Base-by-base conservation (phyloP, 2,113 vertebrate genomes). In the Microcebus lehilahytsara region DNA sequence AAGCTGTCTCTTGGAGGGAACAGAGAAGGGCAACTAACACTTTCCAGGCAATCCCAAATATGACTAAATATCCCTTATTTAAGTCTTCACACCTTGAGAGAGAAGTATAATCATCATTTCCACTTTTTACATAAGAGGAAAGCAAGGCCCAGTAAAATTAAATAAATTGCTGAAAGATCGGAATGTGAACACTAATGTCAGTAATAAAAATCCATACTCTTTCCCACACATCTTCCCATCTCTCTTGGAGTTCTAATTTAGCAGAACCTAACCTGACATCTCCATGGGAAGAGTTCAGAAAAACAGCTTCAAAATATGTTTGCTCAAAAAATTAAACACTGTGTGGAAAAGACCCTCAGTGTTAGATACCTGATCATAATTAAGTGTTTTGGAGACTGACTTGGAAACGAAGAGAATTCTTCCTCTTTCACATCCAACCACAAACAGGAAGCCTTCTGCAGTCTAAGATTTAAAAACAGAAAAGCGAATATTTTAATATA, bases 391-490 rank as follows among this genome's bases (percentile, higher is more conserved):
- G 99, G 99, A 99, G 95, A 99, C 99, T 0, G 99, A 99, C 98
- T 99, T 99, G 49, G 99, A 99, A 95, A 99, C 99, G 60, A 99
- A 99, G 77, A 99, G 98, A 97, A 99, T 99, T 97, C 99, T 99
- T 81, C 99, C 99, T 91, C 99, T 99, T 98, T 99, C 99, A 94
- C 99, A 99, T 67, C 99, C 99, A 37, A 99, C 99, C 96, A 99
- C 99, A 91, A 99, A 99, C 83, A 99, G 99, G 98, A 99, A 99
- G 69, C 99, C 99, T 95, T 99, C 99, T 78, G 99, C 99, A 96
- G 99, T 99, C 99, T 97, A 95, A 58, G 67, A 71, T 99, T 75
- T 56, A 96, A 95, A 87, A 90, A 88, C 53, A 91, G 6, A 67
- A 80, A 86, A 85, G 25, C n/a, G 14, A 84, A 16, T 62, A n/a